These are phyloP conservation scores for Irena cyanogastra DNA, from an alignment of 2,113 vertebrate genomes.

Conservation along the genomic window DNA sequence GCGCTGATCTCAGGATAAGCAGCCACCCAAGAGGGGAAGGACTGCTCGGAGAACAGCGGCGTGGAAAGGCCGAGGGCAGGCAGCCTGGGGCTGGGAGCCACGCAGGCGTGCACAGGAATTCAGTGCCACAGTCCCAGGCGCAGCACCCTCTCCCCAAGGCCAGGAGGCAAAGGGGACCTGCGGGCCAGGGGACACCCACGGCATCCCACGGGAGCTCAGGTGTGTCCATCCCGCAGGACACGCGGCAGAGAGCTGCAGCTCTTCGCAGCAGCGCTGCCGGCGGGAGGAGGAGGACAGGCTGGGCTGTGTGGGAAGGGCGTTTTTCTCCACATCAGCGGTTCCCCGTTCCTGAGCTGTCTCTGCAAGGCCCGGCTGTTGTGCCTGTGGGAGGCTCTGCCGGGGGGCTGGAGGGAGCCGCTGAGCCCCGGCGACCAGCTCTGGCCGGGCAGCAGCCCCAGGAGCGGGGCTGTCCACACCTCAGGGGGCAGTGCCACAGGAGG, in stretches of 20 bases:
- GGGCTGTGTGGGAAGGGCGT: slow-evolving; percentile 39
- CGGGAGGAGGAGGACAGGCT: background rate
- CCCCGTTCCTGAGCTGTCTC: background rate
- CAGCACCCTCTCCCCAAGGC: background rate
- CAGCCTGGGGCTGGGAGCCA: background rate
- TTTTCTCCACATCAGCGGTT: background rate
- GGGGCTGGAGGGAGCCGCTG: background rate
- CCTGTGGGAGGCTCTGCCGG: background rate
- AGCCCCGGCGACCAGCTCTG: background rate
- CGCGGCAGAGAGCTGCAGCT: background rate
- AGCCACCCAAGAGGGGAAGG: background rate
- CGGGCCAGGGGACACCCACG: background rate
- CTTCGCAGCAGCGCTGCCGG: background rate
- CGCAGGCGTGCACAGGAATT: background rate
- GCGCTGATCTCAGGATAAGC: background rate
- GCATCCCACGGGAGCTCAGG: background rate
- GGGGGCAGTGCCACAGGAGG: background rate
- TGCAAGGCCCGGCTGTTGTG: background rate
- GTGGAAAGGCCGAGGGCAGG: background rate
- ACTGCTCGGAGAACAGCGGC: background rate
- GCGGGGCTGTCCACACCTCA: fast-evolving
- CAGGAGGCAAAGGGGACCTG: background rate
- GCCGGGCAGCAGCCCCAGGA: background rate
- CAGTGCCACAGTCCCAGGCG: background rate
- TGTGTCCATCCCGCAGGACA: background rate